phyloP scores from a whole-genome alignment of 2,797 vertebrate species.

The Characodon lateralis region DNA sequence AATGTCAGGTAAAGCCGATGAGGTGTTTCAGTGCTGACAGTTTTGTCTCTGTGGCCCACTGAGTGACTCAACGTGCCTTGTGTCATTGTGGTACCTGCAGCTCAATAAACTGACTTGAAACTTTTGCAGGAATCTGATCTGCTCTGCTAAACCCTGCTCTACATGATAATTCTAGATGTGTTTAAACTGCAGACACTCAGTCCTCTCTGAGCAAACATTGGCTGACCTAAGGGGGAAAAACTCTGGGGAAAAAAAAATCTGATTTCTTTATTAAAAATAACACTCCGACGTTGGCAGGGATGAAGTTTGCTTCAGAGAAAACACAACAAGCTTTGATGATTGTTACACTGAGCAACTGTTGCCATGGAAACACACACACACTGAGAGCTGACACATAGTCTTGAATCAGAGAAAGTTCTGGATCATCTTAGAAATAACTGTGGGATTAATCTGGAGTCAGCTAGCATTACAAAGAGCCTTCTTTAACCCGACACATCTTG shows the following conservation, averaged over 20 bases:
- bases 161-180: not conserved
- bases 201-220: not conserved
- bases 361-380: constrained; percentile 28
- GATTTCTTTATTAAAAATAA: constrained; percentile 3
- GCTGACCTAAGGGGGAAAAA: not conserved
- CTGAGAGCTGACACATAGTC: constrained; percentile 1
- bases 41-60: not conserved
- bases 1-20: not conserved
- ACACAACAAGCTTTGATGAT: not conserved
- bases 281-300: constrained; percentile 1
- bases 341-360: constrained; percentile 21
- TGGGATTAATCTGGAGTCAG: not conserved
- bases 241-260: not conserved
- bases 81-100: not conserved
- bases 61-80: not conserved
- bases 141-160: not conserved
- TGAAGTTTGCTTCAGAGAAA: constrained; percentile 12
- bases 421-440: not conserved
- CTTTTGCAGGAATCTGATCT: not conserved
- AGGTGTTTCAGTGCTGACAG: too few relatives aligned
- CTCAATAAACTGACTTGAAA: not conserved
- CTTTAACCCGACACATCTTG: not conserved
- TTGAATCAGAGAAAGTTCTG: not conserved
- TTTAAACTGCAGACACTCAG: not conserved
- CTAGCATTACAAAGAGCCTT: not conserved